phyloP scores from a whole-genome alignment of 2,888 invertebrate species.

The Schizotus pectinicornis region DNA sequence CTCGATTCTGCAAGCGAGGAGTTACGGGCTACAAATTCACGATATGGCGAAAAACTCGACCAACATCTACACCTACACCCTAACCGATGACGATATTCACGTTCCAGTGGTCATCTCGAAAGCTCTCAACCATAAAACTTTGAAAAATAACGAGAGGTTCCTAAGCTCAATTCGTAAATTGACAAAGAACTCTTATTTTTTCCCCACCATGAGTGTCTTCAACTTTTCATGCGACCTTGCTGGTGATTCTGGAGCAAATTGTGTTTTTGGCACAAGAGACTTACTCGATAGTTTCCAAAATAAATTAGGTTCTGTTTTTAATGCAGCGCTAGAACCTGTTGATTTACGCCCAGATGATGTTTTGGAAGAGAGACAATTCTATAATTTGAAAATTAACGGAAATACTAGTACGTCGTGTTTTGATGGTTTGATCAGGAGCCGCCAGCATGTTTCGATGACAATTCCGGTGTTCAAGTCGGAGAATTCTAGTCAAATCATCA shows the following conservation, averaged over 20 bases:
- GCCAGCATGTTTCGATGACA: conserved; percentile 54
- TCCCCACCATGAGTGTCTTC: conserved; percentile 66
- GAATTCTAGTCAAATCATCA: conserved; percentile 49
- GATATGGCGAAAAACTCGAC: conserved; percentile 52
- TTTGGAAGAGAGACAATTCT: conserved; percentile 41
- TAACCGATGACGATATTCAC: conserved; percentile 37
- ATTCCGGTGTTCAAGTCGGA: conserved; percentile 57
- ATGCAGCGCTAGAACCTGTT: conserved; percentile 2
- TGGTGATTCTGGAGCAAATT: conserved; percentile 21
- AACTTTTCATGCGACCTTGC: conserved; percentile 49
- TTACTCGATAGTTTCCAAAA: conserved; percentile 22
- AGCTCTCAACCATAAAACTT: conserved; percentile 62
- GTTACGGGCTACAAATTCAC: conserved; percentile 64
- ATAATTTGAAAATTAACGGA: conserved; percentile 33
- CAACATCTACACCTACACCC: conserved; percentile 57
- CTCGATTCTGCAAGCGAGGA: conserved; percentile 60
- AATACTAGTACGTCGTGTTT: conserved; percentile 37
- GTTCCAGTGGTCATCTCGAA: conserved; percentile 41
- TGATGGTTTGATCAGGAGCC: conserved; percentile 54
- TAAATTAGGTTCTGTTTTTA: conserved; percentile 3
- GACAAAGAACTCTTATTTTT: conserved; percentile 64
- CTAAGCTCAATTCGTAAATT: conserved; percentile 65
- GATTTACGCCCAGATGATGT: conserved; percentile 32
- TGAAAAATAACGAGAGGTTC: conserved; percentile 66
- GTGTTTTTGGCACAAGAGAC: conserved; percentile 38